These are phyloP conservation scores for Mus spicilegus DNA, from an alignment of 2,113 vertebrate genomes.

Conservation along the genomic window DNA sequence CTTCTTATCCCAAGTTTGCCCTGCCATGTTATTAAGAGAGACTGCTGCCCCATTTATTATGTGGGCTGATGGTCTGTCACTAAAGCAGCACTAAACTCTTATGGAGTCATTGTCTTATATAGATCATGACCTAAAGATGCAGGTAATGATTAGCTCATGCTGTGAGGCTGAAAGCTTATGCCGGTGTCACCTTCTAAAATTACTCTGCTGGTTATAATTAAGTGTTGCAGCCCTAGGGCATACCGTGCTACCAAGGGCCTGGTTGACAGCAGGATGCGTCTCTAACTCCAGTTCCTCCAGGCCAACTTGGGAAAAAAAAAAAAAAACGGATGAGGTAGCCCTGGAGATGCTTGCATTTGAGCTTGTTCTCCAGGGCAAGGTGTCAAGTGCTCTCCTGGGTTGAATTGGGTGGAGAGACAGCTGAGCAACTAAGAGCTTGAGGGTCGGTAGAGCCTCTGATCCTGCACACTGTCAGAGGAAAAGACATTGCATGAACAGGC, in stretches of 20 bases:
- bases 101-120: neutral
- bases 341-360: slow-evolving; percentile 39
- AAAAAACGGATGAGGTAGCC: neutral
- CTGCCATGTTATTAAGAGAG: neutral
- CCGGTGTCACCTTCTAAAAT: slow-evolving; percentile 66
- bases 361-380: slow-evolving; percentile 42
- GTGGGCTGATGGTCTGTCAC: slow-evolving; percentile 10
- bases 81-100: neutral
- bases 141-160: slow-evolving; percentile 65
- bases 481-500: slow-evolving; percentile 21
- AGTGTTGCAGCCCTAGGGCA: slow-evolving; percentile 5
- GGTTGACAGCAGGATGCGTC: slow-evolving; percentile 10
- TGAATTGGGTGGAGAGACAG: neutral
- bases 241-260: neutral
- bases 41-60: slow-evolving; percentile 33
- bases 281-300: neutral
- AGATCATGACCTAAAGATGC: slow-evolving; percentile 40
- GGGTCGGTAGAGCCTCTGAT: neutral
- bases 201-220: slow-evolving; percentile 56
- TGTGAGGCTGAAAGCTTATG: slow-evolving; percentile 2
- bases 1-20: neutral
- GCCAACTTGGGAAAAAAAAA: slow-evolving; percentile 33
- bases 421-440: neutral
- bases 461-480: neutral
- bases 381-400: neutral